Evolutionary conservation across 2,888 invertebrate species (phyloP), one percentile per base, ranked within the genome.

Genomic region (Notodonta dromedarius): DNA sequence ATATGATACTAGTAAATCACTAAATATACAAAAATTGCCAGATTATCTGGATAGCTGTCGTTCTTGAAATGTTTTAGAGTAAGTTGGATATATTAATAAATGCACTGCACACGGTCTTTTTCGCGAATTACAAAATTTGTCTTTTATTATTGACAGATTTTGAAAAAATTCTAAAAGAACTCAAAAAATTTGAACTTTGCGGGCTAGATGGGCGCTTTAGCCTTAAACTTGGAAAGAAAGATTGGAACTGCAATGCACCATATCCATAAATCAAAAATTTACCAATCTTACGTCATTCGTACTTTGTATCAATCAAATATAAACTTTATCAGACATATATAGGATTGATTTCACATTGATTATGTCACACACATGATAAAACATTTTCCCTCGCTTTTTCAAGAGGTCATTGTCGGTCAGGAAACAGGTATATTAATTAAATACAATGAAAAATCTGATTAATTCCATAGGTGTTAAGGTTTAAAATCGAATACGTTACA

Each of bases 321-420:
- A 12, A 9, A 57, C 42, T 48, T 57, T 68, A 60, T 0, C 0
- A 0, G 0, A 0, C 0, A 0, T 5, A 2, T 0, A 0, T 40
- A 60, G 62, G 52, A 62, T 58, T 8, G 8, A 13, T 50, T 65
- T 63, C 65, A n/a, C 1, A 44, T 56, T 59, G 24, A 42, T 35
- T 13, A 13, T 56, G 14, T 8, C 57, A 60, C 24, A 8, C 0
- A n/a, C 58, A 63, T 57, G 61, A 68, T 72, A 76, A 67, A 78
- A 70, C 74, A 76, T 74, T 79, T 86, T 86, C 85, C 85, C 87
- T 83, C 87, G 85, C 86, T 86, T 89, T 85, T 88, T 87, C 83
- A 84, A 80, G 83, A 88, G 90, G 88, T 90, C 87, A 90, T 80
- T 87, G 85, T 84, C 89, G 89, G 89, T 89, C 89, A 89, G 74